Evolutionary conservation across 2,113 vertebrate species (phyloP).

Genomic region (Agapornis roseicollis): DNA sequence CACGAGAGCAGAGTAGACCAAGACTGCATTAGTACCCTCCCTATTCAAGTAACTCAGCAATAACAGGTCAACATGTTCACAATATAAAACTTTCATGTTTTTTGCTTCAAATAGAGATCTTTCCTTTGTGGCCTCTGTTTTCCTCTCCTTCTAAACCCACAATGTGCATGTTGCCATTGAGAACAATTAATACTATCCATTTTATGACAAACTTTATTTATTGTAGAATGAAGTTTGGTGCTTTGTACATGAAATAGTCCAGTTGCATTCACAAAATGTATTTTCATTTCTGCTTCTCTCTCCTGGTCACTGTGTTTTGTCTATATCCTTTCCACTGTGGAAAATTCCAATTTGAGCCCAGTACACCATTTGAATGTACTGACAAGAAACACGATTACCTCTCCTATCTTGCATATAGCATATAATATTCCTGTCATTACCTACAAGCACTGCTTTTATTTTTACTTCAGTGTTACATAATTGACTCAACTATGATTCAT

Average conservation of each 20-base stretch:
- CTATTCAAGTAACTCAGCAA: background rate
- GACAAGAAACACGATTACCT: background rate
- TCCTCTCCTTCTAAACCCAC: background rate
- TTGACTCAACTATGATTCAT: conserved; percentile 23
- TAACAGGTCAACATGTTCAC: background rate
- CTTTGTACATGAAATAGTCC: background rate
- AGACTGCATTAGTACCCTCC: background rate
- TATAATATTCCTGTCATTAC: background rate
- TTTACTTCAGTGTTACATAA: conserved; percentile 36
- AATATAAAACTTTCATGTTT: background rate
- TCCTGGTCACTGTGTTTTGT: background rate
- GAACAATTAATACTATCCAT: background rate
- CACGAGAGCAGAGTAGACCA: too few species aligned
- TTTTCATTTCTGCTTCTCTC: background rate
- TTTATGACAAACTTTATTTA: background rate
- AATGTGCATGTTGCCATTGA: accelerated
- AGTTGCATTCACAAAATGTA: background rate
- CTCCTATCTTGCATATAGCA: background rate
- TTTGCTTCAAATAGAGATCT: background rate
- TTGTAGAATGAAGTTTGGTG: background rate
- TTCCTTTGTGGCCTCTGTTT: background rate
- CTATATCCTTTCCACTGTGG: background rate
- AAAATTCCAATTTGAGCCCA: background rate
- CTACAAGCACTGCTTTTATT: background rate
- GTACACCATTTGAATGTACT: background rate